Base-by-base conservation (phyloP, 2,113 vertebrate species). In the Chinchilla lanigera region DNA sequence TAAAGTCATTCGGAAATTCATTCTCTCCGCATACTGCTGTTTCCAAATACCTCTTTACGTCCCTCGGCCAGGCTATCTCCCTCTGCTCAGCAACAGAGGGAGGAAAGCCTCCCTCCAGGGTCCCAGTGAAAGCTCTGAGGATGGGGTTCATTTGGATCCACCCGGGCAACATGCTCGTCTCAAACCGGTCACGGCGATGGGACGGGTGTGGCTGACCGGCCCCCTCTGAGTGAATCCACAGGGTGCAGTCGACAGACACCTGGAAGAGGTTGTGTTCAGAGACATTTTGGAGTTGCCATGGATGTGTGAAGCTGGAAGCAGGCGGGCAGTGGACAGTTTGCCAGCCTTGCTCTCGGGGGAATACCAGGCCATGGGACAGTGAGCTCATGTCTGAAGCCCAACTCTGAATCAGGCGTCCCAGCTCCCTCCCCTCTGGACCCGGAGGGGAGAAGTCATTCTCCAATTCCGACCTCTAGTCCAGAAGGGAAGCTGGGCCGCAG, bases 261-360 rank as follows among this genome's bases (percentile, higher is more conserved):
- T 0, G 1, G 3, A 61, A 69, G 14, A 86, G 80, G 41, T 24
- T 71, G 58, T 47, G 52, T 20, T 65, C 47, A 61, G 67, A 90
- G 54, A 77, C 0, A 1, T 2, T 4, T 5, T 30, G 77, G 58
- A 87, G 75, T 11, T 73, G 65, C 56, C 56, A 10, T 5, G 56
- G 77, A 35, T 0, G 0, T 6, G 22, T 38, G 41, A 61, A 22
- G 5, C 47, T 0, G 28, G 44, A 24, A 44, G 16, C 22, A 35
- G 58, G n/a, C 28, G 4, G 58, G 7, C 1, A 1, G 19, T 3
- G 5, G 5, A 41, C 58, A 3, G 41, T 4, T 38, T 38, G 47
- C 28, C 41, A 7, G 20, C n/a, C 50, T 38, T 50, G 56, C 33
- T 75, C 14, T 69, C 0, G 1, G 52, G 47, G 35, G 20, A 81